These are phyloP conservation scores for Drosophila meridiana DNA, from an alignment of 2,888 invertebrate genomes.

Conservation along the genomic window DNA sequence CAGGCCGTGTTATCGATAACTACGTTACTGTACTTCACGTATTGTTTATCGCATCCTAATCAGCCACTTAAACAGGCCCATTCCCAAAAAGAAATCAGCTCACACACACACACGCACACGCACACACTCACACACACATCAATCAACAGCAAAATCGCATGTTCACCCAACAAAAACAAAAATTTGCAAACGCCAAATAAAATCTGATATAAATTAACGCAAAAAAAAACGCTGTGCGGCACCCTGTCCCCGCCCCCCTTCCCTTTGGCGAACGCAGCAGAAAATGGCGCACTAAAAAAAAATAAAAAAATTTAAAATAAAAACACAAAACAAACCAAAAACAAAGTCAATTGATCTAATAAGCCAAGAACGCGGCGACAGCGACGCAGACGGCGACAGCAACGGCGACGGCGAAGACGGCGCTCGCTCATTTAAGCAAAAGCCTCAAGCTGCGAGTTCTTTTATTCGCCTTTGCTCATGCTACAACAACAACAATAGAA, in stretches of 20 bases:
- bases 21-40: constrained; percentile 23
- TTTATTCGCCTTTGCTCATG: constrained; percentile 51
- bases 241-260: not conserved
- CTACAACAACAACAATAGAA: constrained; percentile 47
- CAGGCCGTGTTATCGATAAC: constrained; percentile 7
- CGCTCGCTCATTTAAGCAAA: constrained; percentile 51
- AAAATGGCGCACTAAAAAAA: constrained; percentile 55
- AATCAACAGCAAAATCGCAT: constrained; percentile 50
- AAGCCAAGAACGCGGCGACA: constrained; percentile 61
- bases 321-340: constrained; percentile 33
- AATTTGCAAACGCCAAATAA: constrained; percentile 36
- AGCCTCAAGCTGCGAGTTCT: constrained; percentile 43
- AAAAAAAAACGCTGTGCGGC: constrained; percentile 35
- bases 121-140: constrained; percentile 19
- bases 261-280: constrained; percentile 19
- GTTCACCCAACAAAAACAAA: constrained; percentile 27
- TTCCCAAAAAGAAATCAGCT: not conserved
- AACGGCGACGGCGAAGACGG: constrained; percentile 19
- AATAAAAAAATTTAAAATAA: constrained; percentile 3
- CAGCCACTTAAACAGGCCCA: constrained; percentile 22
- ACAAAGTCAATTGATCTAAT: constrained; percentile 74
- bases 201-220: constrained; percentile 50
- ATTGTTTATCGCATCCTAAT: constrained; percentile 7
- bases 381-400: constrained; percentile 31
- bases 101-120: constrained; percentile 10